Conservation (phyloP, 2,113 vertebrate species). For the Mormyrus lacerda region DNA sequence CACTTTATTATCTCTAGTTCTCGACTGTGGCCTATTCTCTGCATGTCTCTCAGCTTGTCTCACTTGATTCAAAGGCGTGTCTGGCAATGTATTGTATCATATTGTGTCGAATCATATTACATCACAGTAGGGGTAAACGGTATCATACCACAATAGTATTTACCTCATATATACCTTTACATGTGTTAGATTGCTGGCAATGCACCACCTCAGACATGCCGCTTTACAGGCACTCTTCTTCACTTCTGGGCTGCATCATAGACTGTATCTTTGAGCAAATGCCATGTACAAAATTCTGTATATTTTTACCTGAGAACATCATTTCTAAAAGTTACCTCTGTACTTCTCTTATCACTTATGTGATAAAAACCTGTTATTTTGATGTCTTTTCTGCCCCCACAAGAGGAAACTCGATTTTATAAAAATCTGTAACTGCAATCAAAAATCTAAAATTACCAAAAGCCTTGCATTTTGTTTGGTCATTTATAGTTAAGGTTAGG, state of each 20-base stretch:
- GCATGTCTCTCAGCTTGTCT: no score
- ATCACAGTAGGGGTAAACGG: no score
- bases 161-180: no score
- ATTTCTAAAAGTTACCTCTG: neutral
- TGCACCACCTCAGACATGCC: no score
- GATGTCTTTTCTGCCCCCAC: neutral
- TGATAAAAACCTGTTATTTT: no score
- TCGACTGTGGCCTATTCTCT: no score
- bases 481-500: neutral
- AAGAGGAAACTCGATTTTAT: neutral
- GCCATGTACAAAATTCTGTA: neutral
- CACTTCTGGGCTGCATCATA: neutral
- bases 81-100: no score
- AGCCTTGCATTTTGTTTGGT: neutral
- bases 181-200: no score
- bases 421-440: neutral
- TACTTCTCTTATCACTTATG: neutral
- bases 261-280: neutral
- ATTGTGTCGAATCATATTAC: no score
- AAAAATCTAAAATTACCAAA: neutral
- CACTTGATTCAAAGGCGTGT: no score
- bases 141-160: no score
- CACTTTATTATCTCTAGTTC: no score
- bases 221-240: neutral
- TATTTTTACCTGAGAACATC: neutral